phyloP scores from a whole-genome alignment of 2,888 invertebrate genomes.

The Megamerina dolium region DNA sequence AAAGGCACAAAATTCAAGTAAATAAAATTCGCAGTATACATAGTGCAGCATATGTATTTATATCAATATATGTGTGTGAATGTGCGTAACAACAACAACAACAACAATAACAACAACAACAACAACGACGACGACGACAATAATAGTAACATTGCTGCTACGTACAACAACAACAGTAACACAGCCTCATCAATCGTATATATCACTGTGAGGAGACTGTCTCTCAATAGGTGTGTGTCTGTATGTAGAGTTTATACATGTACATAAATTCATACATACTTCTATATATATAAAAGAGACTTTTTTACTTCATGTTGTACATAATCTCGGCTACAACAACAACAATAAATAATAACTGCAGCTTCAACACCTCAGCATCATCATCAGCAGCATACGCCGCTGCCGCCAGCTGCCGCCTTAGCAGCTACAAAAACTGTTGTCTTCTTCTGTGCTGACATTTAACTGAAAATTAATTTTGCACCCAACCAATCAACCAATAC shows the following conservation, averaged over 20 bases:
- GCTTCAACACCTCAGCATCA: neutral
- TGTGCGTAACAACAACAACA: constrained; percentile 19
- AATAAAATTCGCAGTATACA: constrained; percentile 2
- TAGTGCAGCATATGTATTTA: constrained; percentile 6
- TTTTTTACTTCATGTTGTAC: neutral
- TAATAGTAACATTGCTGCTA: constrained; percentile 14
- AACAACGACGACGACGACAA: constrained; percentile 6
- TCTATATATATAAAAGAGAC: neutral
- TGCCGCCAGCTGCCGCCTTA: too few species aligned
- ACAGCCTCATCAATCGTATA: too few species aligned
- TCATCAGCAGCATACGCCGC: too few species aligned
- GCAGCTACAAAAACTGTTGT: neutral
- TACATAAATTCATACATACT: neutral
- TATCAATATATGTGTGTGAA: constrained; percentile 5
- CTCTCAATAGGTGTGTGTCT: too few species aligned
- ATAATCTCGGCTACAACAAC: neutral
- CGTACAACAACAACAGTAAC: constrained; percentile 16
- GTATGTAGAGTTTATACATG: too few species aligned
- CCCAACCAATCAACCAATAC: too few species aligned
- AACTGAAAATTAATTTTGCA: too few species aligned
- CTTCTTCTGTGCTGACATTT: neutral
- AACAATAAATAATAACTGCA: constrained; percentile 6
- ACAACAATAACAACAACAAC: constrained; percentile 5
- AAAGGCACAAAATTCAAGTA: constrained; percentile 9
- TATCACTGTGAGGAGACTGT: too few species aligned